These are phyloP conservation scores for Diarsia rubi DNA, from an alignment of 2,888 invertebrate species.

Conservation along the genomic window DNA sequence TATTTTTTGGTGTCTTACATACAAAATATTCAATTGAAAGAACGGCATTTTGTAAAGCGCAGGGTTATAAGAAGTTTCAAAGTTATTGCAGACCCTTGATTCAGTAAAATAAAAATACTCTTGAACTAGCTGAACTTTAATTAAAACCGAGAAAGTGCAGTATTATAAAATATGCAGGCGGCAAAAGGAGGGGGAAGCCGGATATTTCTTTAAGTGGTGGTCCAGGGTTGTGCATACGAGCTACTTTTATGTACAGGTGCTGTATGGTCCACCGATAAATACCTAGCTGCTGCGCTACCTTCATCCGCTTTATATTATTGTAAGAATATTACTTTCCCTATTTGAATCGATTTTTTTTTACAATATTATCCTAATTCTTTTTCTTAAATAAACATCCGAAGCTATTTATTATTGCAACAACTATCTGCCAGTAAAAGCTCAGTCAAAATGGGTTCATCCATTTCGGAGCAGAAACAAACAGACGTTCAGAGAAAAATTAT, in stretches of 20 bases:
- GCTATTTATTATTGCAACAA: too few species aligned
- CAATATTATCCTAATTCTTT: too few species aligned
- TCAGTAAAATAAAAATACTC: conserved; percentile 78
- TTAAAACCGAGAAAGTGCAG: conserved; percentile 81
- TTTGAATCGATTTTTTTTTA: too few species aligned
- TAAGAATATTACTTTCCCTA: too few species aligned
- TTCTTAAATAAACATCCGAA: too few species aligned
- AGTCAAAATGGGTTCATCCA: too few species aligned
- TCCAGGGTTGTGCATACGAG: conserved; percentile 13
- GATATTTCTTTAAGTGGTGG: conserved; percentile 65
- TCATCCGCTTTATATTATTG: too few species aligned
- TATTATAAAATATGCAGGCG: conserved; percentile 75
- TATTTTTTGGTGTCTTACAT: background rate
- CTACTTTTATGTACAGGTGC: conserved; percentile 27
- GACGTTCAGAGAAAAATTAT: too few species aligned
- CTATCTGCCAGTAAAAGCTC: too few species aligned
- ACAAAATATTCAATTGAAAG: conserved; percentile 21
- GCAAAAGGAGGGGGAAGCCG: conserved; percentile 68
- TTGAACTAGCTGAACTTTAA: conserved; percentile 80
- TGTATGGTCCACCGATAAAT: too few species aligned
- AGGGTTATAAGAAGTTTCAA: conserved; percentile 48
- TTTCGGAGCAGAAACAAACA: too few species aligned
- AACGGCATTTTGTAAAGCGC: conserved; percentile 25
- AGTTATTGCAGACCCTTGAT: conserved; percentile 69
- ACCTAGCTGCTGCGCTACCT: too few species aligned